Base-by-base conservation (phyloP, 2,888 invertebrate genomes). In the Ceriagrion tenellum region DNA sequence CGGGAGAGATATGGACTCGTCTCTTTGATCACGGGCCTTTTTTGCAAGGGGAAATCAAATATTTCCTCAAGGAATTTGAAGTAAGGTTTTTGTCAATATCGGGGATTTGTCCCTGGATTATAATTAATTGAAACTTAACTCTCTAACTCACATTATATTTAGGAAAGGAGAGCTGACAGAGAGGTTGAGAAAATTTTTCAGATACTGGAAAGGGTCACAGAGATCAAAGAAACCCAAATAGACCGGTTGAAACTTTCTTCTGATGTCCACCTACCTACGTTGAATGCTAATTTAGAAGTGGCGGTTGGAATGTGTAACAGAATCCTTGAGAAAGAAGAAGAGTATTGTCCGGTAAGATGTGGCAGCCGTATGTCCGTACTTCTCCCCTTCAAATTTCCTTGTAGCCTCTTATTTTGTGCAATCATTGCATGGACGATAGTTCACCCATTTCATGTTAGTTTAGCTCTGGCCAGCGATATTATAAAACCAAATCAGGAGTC, bases 21-120 rank as follows among this genome's bases (percentile, higher is more conserved):
- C 97, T 99, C 95, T 98, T 99, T 97, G 99, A 99, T 97, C 99
- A 99, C 96, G 98, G 98, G 96, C 98, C 98, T 69, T 98, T 99
- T 97, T 97, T 99, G 95, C 98, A 98, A 97, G 99, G 99, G 95
- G 99, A 99, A 98, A 98, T 99, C 96, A 98, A 98, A 96, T 98
- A 98, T 97, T 98, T 98, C 97, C 97, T 99, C 12, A 98, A 98
- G 96, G 99, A 99, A 97, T 99, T 99, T 97, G 99, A 99, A 98
- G 98, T 98, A 97, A 97, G 96, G 95, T 69, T 81, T 40, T 95
- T 30, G 40, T 30, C 10, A 91, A 95, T 23, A 88, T 16, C 95
- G 88, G 95, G 95, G 95, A n/a, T 90, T 88, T 55, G 23, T 63
- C 26, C 89, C 10, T 95, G 30, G 4, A 30, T 63, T n/a, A 26